These are phyloP conservation scores for Morone chrysops DNA, from an alignment of 2,113 vertebrate species.

Conservation along the genomic window DNA sequence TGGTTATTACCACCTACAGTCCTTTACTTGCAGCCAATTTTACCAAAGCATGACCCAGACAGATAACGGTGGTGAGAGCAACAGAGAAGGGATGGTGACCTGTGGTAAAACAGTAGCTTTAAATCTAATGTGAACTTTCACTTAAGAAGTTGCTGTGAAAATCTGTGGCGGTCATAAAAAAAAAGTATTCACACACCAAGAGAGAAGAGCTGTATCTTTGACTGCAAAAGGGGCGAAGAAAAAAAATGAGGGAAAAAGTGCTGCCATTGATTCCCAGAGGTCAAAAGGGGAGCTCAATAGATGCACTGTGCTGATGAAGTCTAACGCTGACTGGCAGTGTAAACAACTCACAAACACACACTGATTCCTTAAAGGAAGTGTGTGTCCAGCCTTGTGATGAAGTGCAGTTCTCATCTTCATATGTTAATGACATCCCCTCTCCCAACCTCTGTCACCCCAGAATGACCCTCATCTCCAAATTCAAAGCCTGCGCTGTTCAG, in stretches of 20 bases:
- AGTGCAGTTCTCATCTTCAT: constrained; percentile 15
- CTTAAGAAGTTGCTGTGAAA: constrained; percentile 9
- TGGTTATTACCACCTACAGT: constrained; percentile 44
- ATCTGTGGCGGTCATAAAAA: background rate
- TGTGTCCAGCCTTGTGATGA: constrained; percentile 1
- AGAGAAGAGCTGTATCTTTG: background rate
- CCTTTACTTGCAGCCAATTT: constrained; percentile 39
- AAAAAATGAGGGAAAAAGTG: background rate
- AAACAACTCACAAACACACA: constrained; percentile 9
- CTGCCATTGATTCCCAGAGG: constrained; percentile 31
- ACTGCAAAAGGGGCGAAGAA: background rate
- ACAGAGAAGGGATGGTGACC: background rate
- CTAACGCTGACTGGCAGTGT: constrained; percentile 32
- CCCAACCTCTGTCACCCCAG: background rate
- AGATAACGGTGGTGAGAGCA: constrained; percentile 2
- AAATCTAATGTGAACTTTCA: constrained; percentile 18
- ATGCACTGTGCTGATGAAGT: constrained; percentile 25
- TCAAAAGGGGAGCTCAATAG: constrained; percentile 2
- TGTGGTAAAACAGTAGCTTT: constrained; percentile 11
- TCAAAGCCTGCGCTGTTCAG: constrained; percentile 5
- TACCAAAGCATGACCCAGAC: constrained; percentile 18
- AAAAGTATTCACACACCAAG: background rate
- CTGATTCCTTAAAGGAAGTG: background rate
- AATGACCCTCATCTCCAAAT: constrained; percentile 38
- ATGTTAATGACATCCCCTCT: background rate